Conservation (phyloP, 2,797 vertebrate species). For the Psittacula derbiana region DNA sequence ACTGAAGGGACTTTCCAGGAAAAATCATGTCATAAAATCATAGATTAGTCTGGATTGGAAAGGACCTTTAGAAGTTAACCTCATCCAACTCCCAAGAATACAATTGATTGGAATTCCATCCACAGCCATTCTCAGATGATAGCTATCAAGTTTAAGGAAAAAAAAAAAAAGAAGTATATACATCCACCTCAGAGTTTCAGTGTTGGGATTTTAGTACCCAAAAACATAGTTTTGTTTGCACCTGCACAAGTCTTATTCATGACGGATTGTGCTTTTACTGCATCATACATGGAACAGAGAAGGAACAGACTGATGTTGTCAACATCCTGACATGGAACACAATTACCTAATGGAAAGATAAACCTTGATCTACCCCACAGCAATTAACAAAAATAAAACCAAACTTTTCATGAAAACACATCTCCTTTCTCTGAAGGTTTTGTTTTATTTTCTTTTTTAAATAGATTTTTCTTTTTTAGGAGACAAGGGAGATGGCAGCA, state of each 20-base stretch:
- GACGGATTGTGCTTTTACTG: accelerated
- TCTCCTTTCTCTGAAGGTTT: background rate
- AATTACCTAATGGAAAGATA: background rate
- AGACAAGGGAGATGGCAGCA: background rate
- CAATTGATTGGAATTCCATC: background rate
- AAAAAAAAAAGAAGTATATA: background rate
- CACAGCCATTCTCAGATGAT: background rate
- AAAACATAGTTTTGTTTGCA: background rate
- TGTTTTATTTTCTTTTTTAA: background rate
- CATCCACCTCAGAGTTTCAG: background rate
- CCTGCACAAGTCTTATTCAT: background rate
- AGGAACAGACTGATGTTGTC: background rate
- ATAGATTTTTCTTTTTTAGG: background rate
- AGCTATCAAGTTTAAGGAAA: background rate
- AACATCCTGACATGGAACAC: background rate
- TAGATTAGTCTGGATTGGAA: background rate
- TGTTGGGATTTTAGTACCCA: background rate
- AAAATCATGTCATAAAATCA: background rate
- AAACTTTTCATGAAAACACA: background rate
- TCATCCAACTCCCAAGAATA: background rate
- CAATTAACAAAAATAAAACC: background rate
- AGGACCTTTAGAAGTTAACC: background rate
- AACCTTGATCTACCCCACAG: background rate
- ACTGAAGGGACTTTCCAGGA: background rate
- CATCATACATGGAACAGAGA: accelerated